A percentile compares a stretch with the other conserved stretches of the same genome.
Evolutionary conservation across 2,113 vertebrate genomes (phyloP).

Genomic region (Gallinago undulata): DNA sequence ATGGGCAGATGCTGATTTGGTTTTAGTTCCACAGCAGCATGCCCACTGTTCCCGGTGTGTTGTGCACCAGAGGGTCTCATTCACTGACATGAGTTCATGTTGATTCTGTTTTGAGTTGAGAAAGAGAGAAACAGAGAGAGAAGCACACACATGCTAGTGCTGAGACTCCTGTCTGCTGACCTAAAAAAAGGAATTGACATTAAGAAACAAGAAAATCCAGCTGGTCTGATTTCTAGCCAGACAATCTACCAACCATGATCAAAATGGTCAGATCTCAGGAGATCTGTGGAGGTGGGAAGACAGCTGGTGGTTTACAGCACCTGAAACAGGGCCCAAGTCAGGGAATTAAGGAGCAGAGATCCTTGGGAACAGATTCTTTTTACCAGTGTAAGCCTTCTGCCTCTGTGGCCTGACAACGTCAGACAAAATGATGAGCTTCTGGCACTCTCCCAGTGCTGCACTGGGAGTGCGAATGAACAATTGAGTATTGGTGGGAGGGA

Average conservation of each 20-base stretch:
- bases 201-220: slow-evolving; percentile 56
- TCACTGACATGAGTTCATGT: neutral
- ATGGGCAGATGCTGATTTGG: neutral
- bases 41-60: neutral
- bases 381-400: neutral
- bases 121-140: neutral
- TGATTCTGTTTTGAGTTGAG: neutral
- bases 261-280: slow-evolving; percentile 3
- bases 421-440: neutral
- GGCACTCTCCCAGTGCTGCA: neutral
- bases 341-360: neutral
- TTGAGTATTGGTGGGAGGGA: neutral
- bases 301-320: slow-evolving; percentile 47
- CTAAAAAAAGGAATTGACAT: slow-evolving; percentile 38
- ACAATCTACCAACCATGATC: slow-evolving; percentile 43
- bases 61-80: neutral
- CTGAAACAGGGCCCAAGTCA: slow-evolving; percentile 31
- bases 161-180: slow-evolving; percentile 36
- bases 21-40: neutral
- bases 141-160: neutral
- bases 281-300: slow-evolving; percentile 31
- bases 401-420: neutral
- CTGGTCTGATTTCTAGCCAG: slow-evolving; percentile 53
- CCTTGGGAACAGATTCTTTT: neutral
- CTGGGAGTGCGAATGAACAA: neutral